phyloP scores from a whole-genome alignment of 2,888 invertebrate species.

The Sinhomidia bicolor region DNA sequence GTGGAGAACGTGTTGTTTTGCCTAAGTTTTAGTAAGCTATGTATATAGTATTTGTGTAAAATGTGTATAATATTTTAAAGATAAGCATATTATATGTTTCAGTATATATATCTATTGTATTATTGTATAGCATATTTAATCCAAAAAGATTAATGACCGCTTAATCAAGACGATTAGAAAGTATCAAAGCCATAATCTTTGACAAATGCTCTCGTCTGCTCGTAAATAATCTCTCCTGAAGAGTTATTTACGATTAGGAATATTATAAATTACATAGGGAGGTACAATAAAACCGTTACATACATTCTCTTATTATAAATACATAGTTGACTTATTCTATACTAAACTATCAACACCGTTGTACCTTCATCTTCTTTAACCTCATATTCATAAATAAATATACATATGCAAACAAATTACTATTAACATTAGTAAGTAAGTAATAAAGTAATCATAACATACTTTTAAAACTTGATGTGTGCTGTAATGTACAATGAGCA shows the following conservation, averaged over 20 bases:
- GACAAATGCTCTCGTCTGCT: neutral
- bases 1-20: neutral
- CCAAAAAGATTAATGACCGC: neutral
- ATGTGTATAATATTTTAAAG: neutral
- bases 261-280: neutral
- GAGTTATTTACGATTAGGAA: neutral
- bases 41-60: neutral
- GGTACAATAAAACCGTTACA: neutral
- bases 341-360: neutral
- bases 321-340: neutral
- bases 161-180: neutral
- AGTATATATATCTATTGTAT: too few species aligned
- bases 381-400: too few species aligned
- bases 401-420: too few species aligned
- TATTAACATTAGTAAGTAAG: too few species aligned
- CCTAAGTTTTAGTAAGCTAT: neutral
- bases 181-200: neutral
- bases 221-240: neutral
- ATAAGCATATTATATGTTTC: too few species aligned
- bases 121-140: neutral
- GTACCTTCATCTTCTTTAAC: neutral
- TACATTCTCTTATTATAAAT: too few species aligned
- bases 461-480: too few species aligned
- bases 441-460: too few species aligned
- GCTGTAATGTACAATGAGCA: too few species aligned